Percentiles rank a stretch among this genome's conserved stretches.
Conservation (phyloP, 1,140 invertebrate genomes). For the Caerostris darwini region DNA sequence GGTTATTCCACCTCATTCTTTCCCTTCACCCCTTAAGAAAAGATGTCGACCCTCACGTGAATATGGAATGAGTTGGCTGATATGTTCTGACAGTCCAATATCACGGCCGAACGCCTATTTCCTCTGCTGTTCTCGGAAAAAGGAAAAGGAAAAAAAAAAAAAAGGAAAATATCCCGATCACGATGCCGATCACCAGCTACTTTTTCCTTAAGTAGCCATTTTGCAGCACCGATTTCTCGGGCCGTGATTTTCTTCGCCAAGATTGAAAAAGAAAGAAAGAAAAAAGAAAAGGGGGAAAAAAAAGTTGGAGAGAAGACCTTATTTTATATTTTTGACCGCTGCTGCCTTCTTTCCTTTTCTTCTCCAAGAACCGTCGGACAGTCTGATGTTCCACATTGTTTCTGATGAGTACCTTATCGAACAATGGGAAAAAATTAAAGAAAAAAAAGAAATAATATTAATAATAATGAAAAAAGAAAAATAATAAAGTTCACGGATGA, state of each 20-base stretch:
- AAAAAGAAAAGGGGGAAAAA: too few species aligned
- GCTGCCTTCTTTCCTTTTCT: not conserved
- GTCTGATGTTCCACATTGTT: not conserved
- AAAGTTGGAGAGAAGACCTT: not conserved
- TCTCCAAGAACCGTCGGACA: not conserved
- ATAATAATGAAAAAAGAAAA: not conserved
- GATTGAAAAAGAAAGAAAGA: not conserved
- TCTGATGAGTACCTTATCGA: conserved; percentile 15
- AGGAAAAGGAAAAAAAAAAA: not conserved
- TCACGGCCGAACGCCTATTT: conserved; percentile 28
- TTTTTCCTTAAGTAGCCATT: conserved; percentile 13
- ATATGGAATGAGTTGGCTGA: conserved; percentile 63
- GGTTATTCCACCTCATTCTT: not conserved
- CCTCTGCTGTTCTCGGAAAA: not conserved
- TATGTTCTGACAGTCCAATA: conserved; percentile 69
- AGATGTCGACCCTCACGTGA: conserved; percentile 27
- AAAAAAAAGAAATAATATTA: too few species aligned
- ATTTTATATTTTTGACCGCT: conserved; percentile 1
- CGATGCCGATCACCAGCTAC: conserved; percentile 19
- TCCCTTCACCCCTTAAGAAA: too few species aligned
- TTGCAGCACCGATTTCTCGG: conserved; percentile 23
- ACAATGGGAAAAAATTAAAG: not conserved
- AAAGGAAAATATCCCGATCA: conserved; percentile 32
- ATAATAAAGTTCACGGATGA: not conserved
- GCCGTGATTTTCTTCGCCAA: not conserved